Percentiles rank a stretch among this genome's conserved stretches.
Conservation (phyloP, 2,888 invertebrate genomes). For the Caenorhabditis parvicauda region DNA sequence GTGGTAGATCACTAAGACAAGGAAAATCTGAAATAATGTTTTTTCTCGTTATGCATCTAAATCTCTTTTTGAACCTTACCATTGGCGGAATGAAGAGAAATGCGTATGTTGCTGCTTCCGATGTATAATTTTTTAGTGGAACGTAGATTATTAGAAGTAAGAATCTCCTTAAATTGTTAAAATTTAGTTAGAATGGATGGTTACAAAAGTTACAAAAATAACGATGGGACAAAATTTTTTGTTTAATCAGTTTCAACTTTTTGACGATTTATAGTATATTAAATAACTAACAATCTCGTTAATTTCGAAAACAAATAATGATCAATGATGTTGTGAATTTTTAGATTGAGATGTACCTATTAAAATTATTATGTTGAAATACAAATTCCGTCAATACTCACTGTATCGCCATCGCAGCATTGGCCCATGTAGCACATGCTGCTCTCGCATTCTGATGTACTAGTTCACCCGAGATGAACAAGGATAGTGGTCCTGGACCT, state of each 20-base stretch:
- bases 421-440: slow-evolving; percentile 16
- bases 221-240: no score
- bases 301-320: no score
- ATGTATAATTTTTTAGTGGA: slow-evolving; percentile 3
- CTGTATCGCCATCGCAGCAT: slow-evolving; percentile 14
- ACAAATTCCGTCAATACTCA: slow-evolving; percentile 4
- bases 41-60: neutral
- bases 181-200: neutral
- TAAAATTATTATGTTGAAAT: no score
- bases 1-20: slow-evolving; percentile 1
- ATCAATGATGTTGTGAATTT: no score
- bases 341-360: no score
- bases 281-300: neutral
- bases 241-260: no score
- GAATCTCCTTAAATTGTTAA: slow-evolving; percentile 3
- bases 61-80: neutral
- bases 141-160: slow-evolving; percentile 1
- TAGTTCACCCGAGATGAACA: slow-evolving; percentile 22
- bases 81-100: slow-evolving; percentile 7
- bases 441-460: slow-evolving; percentile 13
- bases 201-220: no score
- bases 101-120: slow-evolving; percentile 1
- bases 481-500: slow-evolving; percentile 21
- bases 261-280: no score
- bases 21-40: slow-evolving; percentile 3